Conservation (phyloP, 2,797 vertebrate species). For the Gymnocypris eckloni region DNA sequence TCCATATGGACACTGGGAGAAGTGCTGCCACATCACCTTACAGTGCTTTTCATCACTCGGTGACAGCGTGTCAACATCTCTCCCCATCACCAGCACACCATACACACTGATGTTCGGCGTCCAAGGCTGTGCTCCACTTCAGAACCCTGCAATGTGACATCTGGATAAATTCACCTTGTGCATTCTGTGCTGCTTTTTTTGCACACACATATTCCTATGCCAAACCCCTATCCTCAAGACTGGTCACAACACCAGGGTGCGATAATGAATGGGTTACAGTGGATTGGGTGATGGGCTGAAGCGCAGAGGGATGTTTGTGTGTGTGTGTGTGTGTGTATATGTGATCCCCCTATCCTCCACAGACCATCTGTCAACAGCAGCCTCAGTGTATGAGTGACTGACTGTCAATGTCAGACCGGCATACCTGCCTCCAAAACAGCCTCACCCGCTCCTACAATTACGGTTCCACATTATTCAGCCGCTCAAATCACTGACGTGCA, state of each 20-base stretch:
- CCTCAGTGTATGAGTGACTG: slow-evolving; percentile 70
- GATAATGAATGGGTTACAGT: slow-evolving; percentile 55
- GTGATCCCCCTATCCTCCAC: slow-evolving; percentile 56
- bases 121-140: slow-evolving; percentile 37
- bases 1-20: slow-evolving; percentile 77
- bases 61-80: slow-evolving; percentile 82
- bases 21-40: slow-evolving; percentile 82
- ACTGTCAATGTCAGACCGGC: slow-evolving; percentile 64
- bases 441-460: slow-evolving; percentile 62
- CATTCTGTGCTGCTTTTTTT: slow-evolving; percentile 61
- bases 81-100: slow-evolving; percentile 76
- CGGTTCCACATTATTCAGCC: slow-evolving; percentile 64
- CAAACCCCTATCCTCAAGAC: slow-evolving; percentile 37
- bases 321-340: neutral
- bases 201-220: slow-evolving; percentile 23
- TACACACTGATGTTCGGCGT: slow-evolving; percentile 79
- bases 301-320: slow-evolving; percentile 33
- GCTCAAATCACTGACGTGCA: slow-evolving; percentile 63
- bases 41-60: slow-evolving; percentile 82
- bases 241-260: slow-evolving; percentile 27
- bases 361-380: slow-evolving; percentile 68
- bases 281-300: slow-evolving; percentile 24
- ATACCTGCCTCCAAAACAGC: slow-evolving; percentile 68
- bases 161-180: slow-evolving; percentile 70
- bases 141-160: slow-evolving; percentile 72